Conservation (phyloP, 2,888 invertebrate species). For the Eilema caniola region DNA sequence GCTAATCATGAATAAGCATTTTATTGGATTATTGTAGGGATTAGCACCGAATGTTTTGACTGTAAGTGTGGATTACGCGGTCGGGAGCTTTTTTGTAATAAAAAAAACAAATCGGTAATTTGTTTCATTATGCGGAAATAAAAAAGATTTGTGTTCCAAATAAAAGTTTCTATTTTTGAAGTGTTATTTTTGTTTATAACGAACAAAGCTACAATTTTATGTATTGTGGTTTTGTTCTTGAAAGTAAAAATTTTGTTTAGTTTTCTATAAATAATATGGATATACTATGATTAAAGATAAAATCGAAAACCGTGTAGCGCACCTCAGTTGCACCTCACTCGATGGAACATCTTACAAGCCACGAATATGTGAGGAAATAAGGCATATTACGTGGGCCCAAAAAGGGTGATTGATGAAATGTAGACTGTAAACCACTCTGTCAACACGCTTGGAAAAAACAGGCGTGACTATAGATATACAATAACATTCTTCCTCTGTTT, state of each 20-base stretch:
- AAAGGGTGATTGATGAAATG: neutral
- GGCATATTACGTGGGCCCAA: too few species aligned
- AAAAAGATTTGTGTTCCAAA: slow-evolving; percentile 12
- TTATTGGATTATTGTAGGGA: slow-evolving; percentile 79
- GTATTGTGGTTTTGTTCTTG: neutral
- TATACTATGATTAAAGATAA: too few species aligned
- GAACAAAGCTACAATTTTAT: neutral
- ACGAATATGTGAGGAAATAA: too few species aligned
- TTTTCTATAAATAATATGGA: neutral
- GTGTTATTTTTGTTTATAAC: slow-evolving; percentile 2
- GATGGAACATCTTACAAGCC: too few species aligned
- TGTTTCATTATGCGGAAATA: slow-evolving; percentile 23
- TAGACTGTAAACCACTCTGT: too few species aligned
- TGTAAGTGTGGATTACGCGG: slow-evolving; percentile 43
- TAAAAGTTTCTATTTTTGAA: slow-evolving; percentile 1
- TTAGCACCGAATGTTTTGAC: slow-evolving; percentile 61
- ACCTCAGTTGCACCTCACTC: too few species aligned
- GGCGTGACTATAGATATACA: neutral
- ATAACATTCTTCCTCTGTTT: too few species aligned
- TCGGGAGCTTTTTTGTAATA: slow-evolving; percentile 30
- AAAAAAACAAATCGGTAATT: slow-evolving; percentile 26
- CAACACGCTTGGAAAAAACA: neutral
- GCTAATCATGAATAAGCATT: slow-evolving; percentile 84
- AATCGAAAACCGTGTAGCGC: too few species aligned
- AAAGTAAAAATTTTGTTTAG: neutral